Percentiles rank a stretch among this genome's conserved stretches.
Evolutionary conservation across 92 coral and sea anemone genomes (phyloP).

Genomic region (Phenganax marumi): DNA sequence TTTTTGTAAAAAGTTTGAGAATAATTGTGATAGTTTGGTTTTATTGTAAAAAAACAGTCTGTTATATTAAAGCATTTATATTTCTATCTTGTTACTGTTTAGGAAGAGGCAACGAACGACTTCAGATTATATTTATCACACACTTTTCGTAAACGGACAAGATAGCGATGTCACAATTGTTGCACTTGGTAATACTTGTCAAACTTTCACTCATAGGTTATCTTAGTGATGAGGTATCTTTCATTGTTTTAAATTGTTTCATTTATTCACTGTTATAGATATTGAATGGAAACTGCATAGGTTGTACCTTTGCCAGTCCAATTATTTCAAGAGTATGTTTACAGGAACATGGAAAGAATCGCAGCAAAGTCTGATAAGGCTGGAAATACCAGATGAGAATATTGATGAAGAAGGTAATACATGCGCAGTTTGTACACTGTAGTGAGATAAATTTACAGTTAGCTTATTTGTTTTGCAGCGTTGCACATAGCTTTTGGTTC

Average conservation of each 20-base stretch:
- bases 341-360: conserved; percentile 93
- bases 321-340: conserved; percentile 91
- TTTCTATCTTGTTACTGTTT: not conserved
- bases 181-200: conserved; percentile 63
- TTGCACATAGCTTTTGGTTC: conserved; percentile 89
- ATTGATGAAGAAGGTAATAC: conserved; percentile 76
- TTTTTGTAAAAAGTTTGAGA: no score
- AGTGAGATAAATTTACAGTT: not conserved
- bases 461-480: conserved; percentile 47
- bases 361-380: conserved; percentile 59
- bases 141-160: conserved; percentile 86
- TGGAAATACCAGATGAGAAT: conserved; percentile 85
- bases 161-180: conserved; percentile 90
- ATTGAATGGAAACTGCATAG: conserved; percentile 95
- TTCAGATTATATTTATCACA: conserved; percentile 89
- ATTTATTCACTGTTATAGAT: conserved; percentile 50
- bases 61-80: no score
- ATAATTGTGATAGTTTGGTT: no score
- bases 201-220: not conserved
- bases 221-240: not conserved
- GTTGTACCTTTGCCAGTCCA: conserved; percentile 87
- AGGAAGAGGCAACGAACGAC: conserved; percentile 83
- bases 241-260: not conserved
- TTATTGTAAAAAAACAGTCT: no score
- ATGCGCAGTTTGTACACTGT: not conserved